phyloP scores from a whole-genome alignment of 2,888 invertebrate species.

The Drosophila greeni region DNA sequence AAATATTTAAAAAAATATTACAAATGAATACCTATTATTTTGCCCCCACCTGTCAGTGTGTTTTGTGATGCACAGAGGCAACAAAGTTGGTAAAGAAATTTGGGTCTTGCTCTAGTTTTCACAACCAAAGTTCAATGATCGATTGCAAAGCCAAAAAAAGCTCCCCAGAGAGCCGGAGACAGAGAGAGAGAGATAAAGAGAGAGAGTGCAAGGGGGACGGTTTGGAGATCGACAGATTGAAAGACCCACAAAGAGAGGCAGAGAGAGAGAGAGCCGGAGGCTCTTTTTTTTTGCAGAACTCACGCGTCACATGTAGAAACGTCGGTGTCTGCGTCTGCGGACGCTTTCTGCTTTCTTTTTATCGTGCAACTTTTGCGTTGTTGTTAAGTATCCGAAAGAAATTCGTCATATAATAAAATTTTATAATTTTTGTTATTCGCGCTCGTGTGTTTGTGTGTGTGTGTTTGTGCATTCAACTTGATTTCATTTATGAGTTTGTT shows the following conservation, averaged over 20 bases:
- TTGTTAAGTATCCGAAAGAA: conserved; percentile 50
- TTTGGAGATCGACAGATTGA: conserved; percentile 15
- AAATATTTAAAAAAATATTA: neutral
- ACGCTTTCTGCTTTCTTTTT: conserved; percentile 69
- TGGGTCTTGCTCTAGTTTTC: conserved; percentile 77
- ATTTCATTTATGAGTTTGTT: conserved; percentile 57
- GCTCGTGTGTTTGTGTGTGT: neutral
- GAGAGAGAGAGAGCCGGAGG: conserved; percentile 14
- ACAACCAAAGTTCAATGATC: conserved; percentile 75
- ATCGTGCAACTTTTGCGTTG: conserved; percentile 60
- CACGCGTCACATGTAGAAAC: conserved; percentile 64
- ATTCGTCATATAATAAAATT: conserved; percentile 54
- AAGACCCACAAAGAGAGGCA: conserved; percentile 13
- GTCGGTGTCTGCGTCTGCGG: conserved; percentile 60
- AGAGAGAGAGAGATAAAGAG: conserved; percentile 16
- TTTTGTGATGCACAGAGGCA: conserved; percentile 32
- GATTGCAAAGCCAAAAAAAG: conserved; percentile 66
- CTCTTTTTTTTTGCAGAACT: conserved; percentile 64
- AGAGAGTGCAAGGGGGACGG: conserved; percentile 10
- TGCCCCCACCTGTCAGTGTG: conserved; percentile 4
- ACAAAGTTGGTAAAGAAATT: conserved; percentile 66
- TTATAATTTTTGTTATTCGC: conserved; percentile 41
- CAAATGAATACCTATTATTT: neutral
- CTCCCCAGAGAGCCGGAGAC: conserved; percentile 17
- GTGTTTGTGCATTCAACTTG: conserved; percentile 46